Evolutionary conservation across 2,113 vertebrate species (phyloP).

Genomic region (Bothrops jararaca): DNA sequence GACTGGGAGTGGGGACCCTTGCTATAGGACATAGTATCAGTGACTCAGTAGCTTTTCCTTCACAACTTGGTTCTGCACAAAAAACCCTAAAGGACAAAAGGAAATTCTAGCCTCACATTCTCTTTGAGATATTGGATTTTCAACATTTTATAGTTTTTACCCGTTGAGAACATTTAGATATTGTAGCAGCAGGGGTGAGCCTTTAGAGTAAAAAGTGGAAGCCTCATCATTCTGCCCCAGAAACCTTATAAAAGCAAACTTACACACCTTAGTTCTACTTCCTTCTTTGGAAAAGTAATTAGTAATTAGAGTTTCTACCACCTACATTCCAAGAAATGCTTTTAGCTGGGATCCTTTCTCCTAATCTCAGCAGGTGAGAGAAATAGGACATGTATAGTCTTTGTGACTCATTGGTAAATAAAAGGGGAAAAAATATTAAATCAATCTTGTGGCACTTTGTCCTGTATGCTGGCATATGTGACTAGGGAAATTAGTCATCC

Average conservation of each 20-base stretch:
- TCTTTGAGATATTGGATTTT: not conserved
- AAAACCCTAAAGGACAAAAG: not conserved
- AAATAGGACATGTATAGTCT: not conserved
- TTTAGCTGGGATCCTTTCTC: not conserved
- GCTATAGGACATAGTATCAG: not conserved
- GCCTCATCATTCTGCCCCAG: not conserved
- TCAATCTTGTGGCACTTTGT: not conserved
- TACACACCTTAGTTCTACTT: not conserved
- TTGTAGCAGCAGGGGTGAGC: not conserved
- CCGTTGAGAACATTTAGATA: not conserved
- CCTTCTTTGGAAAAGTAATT: not conserved
- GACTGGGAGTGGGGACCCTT: too few relatives aligned
- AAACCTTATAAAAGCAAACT: not conserved
- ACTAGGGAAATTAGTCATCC: not conserved
- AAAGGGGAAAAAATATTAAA: not conserved
- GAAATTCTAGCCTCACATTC: not conserved
- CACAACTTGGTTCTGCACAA: not conserved
- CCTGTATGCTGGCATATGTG: not conserved
- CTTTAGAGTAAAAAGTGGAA: not conserved
- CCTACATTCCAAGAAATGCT: not conserved
- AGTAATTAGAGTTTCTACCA: not conserved
- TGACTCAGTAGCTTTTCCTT: not conserved
- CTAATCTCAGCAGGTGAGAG: not conserved
- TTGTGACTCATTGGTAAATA: not conserved
- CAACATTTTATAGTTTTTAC: not conserved